These are phyloP conservation scores for Oligia strigilis DNA, from an alignment of 2,888 invertebrate species.

Conservation along the genomic window DNA sequence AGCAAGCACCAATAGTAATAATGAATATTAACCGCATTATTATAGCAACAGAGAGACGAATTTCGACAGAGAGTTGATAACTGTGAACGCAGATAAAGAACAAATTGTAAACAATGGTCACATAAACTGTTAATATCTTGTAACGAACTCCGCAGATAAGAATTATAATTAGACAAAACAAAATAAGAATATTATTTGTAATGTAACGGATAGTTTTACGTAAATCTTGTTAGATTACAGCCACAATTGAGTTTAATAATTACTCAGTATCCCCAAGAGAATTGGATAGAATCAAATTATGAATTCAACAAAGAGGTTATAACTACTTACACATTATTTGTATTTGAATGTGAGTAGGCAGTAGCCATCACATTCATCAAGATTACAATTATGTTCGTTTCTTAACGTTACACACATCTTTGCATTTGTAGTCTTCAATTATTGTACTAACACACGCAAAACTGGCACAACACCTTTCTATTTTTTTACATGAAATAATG, in stretches of 20 bases:
- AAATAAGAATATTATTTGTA: constrained; percentile 71
- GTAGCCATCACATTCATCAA: constrained; percentile 52
- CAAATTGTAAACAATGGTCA: constrained; percentile 87
- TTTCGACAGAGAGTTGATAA: constrained; percentile 86
- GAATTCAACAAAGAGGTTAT: constrained; percentile 22
- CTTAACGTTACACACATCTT: constrained; percentile 33
- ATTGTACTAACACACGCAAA: constrained; percentile 59
- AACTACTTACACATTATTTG: constrained; percentile 49
- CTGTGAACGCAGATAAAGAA: constrained; percentile 83
- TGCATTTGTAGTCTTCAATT: constrained; percentile 56
- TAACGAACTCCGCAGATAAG: constrained; percentile 83
- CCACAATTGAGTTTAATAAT: constrained; percentile 11
- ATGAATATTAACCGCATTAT: constrained; percentile 70
- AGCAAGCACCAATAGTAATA: constrained; percentile 49
- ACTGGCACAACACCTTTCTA: constrained; percentile 65
- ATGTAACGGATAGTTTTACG: constrained; percentile 57
- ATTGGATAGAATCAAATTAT: constrained; percentile 13
- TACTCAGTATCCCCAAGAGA: constrained; percentile 16
- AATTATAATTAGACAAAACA: constrained; percentile 83
- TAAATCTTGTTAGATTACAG: constrained; percentile 52
- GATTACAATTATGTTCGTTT: constrained; percentile 49
- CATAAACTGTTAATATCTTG: constrained; percentile 76
- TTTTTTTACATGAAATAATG: constrained; percentile 59
- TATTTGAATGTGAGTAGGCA: constrained; percentile 43
- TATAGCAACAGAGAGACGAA: constrained; percentile 84